Base-by-base conservation (phyloP, 2,888 invertebrate genomes). In the Hydriomena furcata region DNA sequence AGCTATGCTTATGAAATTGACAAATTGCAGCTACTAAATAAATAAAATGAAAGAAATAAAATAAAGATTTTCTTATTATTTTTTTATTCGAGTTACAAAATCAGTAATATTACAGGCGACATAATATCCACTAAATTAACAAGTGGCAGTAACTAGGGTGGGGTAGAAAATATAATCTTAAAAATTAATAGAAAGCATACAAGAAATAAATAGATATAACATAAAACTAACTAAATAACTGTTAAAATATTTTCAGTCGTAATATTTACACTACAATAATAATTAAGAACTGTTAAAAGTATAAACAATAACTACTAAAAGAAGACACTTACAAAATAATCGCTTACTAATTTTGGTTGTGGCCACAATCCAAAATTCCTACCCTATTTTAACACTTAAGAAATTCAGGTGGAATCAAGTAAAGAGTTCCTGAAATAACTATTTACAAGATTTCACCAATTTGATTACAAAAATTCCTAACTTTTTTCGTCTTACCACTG, bases 391-490 rank as follows among this genome's bases (percentile, higher is more conserved):
- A 21, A 48, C 42, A 47, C n/a, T 34, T 47, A 41, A 45, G 36
- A 36, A 57, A 41, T 11, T 66, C 17, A 42, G 84, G 85, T 87
- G 87, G 81, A 88, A 87, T 71, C 79, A 71, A 85, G 84, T 87
- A 86, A 88, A 85, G 85, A 86, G 82, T 50, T 50, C 61, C 37
- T 52, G 44, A 52, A 50, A 51, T 50, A 50, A 66, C 84, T 78
- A 82, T 90, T 89, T 89, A 89, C 89, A 89, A 79, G 83, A 83
- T 84, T 85, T 85, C 85, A 89, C 82, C 83, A 41, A 23, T 30
- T 38, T 31, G 25, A 38, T 31, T 25, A 37, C 7, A 30, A 35
- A 46, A 37, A 36, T 36, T 24, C 17, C 17, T 10, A 37, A 11
- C 10, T 41, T 24, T 20, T 31, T 44, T 38, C 21, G 25, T 34